Evolutionary conservation across 2,113 vertebrate genomes (phyloP).

Genomic region (Isichthys henryi): DNA sequence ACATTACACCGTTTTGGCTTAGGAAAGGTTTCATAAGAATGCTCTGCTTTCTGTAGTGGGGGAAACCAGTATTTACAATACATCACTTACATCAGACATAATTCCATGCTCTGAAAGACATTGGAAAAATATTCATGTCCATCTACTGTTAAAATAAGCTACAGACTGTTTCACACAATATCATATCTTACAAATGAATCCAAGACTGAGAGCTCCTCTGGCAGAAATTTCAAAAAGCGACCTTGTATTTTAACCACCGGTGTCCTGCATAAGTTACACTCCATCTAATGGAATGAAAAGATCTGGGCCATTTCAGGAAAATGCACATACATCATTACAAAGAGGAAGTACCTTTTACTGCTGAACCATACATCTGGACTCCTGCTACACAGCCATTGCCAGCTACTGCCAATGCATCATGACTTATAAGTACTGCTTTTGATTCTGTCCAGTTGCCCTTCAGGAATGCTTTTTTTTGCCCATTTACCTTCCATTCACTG

Average conservation of each 20-base stretch:
- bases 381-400: not conserved
- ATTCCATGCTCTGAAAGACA: not conserved
- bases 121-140: not conserved
- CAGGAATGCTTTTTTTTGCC: not conserved
- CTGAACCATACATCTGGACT: not conserved
- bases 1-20: not conserved
- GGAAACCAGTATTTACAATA: not conserved
- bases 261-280: not conserved
- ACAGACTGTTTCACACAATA: not conserved
- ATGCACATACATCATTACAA: constrained; percentile 6
- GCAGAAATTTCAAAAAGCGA: constrained; percentile 3
- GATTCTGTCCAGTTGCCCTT: constrained; percentile 7
- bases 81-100: not conserved
- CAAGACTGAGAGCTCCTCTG: not conserved
- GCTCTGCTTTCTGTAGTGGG: not conserved
- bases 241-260: not conserved
- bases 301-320: constrained; percentile 9
- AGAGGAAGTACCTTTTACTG: constrained; percentile 3
- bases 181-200: not conserved
- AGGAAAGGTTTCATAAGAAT: not conserved
- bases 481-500: not conserved
- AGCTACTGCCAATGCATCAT: constrained; percentile 6
- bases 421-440: not conserved
- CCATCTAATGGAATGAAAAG: constrained; percentile 5
- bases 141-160: constrained; percentile 1